phyloP scores from a whole-genome alignment of 2,888 invertebrate genomes.

The Clusia tigrina region DNA sequence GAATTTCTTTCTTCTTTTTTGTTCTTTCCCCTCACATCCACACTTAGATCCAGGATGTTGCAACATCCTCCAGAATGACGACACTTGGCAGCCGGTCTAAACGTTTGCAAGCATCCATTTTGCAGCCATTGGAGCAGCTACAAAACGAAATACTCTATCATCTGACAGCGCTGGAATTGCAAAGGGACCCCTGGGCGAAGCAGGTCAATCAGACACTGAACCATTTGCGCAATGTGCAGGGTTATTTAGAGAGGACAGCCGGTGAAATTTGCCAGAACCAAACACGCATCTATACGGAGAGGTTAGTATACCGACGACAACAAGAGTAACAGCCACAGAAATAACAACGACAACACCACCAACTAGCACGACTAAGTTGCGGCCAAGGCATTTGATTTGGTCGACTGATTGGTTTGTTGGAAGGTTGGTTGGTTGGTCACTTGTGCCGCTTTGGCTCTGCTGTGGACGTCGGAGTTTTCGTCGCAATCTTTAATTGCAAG shows the following conservation, averaged over 20 bases:
- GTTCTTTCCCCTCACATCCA: too few relatives aligned
- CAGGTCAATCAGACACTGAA: slow-evolving; percentile 76
- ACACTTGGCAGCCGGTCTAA: slow-evolving; percentile 73
- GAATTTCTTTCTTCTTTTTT: too few relatives aligned
- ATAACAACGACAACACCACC: too few relatives aligned
- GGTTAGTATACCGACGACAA: slow-evolving; percentile 41
- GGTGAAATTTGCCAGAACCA: slow-evolving; percentile 76
- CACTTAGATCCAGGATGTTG: slow-evolving; percentile 70
- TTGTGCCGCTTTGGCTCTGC: too few relatives aligned
- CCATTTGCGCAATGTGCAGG: slow-evolving; percentile 80
- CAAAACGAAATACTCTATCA: slow-evolving; percentile 79
- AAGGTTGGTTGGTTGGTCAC: not conserved
- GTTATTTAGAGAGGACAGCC: slow-evolving; percentile 77
- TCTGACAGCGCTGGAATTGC: slow-evolving; percentile 77
- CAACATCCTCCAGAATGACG: slow-evolving; percentile 77
- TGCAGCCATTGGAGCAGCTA: slow-evolving; percentile 75
- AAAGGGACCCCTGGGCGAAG: slow-evolving; percentile 74
- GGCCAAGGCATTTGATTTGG: not conserved
- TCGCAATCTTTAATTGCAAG: slow-evolving; percentile 15
- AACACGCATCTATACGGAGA: slow-evolving; percentile 61
- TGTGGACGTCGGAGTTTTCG: too few relatives aligned
- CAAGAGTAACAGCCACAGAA: not conserved
- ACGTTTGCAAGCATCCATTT: slow-evolving; percentile 70
- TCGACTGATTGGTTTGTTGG: not conserved
- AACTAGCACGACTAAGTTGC: not conserved